These are phyloP conservation scores for Archips xylosteana DNA, from an alignment of 2,888 invertebrate species.

Conservation along the genomic window DNA sequence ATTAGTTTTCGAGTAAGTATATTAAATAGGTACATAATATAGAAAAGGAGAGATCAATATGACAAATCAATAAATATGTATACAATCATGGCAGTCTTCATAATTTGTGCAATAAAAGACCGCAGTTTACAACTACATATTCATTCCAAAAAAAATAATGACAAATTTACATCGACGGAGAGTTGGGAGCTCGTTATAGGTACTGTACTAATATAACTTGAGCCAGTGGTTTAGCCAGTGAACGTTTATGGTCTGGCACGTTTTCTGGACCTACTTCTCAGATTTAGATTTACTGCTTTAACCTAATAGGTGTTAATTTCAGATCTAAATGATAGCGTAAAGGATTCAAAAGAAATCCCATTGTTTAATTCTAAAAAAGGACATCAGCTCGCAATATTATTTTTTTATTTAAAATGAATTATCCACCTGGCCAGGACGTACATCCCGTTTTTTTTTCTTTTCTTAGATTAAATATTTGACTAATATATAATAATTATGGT, in stretches of 20 bases:
- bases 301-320: background rate
- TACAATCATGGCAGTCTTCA: conserved; percentile 7
- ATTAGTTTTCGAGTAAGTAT: background rate
- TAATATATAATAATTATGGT: no score
- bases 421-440: no score
- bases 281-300: no score
- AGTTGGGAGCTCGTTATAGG: background rate
- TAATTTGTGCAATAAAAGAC: conserved; percentile 32
- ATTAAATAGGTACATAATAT: background rate
- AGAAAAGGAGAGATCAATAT: conserved; percentile 35
- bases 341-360: background rate
- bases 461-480: background rate
- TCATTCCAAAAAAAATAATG: conserved; percentile 1
- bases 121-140: conserved; percentile 3
- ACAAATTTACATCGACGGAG: background rate
- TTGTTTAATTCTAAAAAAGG: background rate
- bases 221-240: background rate
- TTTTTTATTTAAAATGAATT: background rate
- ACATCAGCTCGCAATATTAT: background rate
- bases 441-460: background rate
- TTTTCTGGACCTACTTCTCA: background rate
- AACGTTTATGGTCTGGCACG: background rate
- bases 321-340: background rate
- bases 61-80: conserved; percentile 3
- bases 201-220: background rate